Evolutionary conservation across 2,797 vertebrate genomes (phyloP).

Genomic region (Halcyon chelicuti): DNA sequence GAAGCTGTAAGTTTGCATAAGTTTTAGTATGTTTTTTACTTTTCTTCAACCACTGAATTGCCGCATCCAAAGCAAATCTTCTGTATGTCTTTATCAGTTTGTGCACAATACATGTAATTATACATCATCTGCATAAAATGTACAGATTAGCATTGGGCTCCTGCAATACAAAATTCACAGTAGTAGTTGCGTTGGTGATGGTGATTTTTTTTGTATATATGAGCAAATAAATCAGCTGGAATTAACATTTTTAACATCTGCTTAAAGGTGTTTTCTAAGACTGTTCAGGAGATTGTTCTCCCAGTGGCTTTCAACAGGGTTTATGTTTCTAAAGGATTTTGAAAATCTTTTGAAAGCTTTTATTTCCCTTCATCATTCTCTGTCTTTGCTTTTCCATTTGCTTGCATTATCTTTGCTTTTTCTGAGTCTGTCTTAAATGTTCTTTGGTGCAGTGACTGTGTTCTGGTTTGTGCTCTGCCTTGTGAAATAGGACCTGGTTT

Average conservation of each 20-base stretch:
- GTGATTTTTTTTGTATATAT: neutral
- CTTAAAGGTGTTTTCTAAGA: neutral
- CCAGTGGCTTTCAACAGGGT: neutral
- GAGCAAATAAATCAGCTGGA: neutral
- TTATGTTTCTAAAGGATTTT: neutral
- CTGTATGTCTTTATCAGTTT: neutral
- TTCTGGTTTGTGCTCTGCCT: neutral
- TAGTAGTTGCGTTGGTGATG: neutral
- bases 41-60: neutral
- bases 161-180: neutral
- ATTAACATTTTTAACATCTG: neutral
- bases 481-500: neutral
- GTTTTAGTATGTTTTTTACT: neutral
- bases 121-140: neutral
- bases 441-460: neutral
- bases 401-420: neutral
- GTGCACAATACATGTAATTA: neutral
- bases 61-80: neutral
- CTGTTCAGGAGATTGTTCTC: neutral
- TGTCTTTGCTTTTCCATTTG: neutral
- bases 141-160: neutral
- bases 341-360: neutral
- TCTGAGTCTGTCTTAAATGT: neutral
- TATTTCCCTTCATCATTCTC: neutral
- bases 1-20: constrained; percentile 87